Conservation (phyloP, 1,140 invertebrate species). For the Diprion similis region DNA sequence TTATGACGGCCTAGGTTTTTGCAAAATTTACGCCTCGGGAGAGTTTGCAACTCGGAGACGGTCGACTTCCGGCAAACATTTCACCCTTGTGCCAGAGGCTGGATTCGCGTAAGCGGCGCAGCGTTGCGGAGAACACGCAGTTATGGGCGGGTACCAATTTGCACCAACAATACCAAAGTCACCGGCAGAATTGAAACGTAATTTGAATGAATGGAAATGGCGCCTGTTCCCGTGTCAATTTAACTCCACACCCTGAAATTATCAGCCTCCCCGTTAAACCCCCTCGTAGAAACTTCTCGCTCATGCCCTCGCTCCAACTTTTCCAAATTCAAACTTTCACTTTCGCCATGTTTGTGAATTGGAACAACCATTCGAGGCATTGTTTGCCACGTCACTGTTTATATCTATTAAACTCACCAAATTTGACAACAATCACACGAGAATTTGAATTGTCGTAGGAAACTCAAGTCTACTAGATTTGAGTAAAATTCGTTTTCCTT, state of each 20-base stretch:
- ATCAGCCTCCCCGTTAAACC: constrained; percentile 35
- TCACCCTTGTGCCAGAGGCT: neutral
- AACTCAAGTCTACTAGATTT: too few species aligned
- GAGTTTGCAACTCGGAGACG: neutral
- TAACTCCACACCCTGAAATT: constrained; percentile 55
- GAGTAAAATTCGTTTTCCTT: too few species aligned
- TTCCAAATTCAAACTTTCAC: too few species aligned
- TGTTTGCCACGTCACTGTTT: too few species aligned
- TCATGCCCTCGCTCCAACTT: too few species aligned
- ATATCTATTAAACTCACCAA: too few species aligned
- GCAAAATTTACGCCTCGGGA: neutral
- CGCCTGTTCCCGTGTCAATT: constrained; percentile 53
- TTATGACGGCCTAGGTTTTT: neutral
- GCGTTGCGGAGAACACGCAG: constrained; percentile 29
- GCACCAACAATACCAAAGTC: constrained; percentile 61
- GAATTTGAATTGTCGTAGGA: too few species aligned
- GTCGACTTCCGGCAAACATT: neutral
- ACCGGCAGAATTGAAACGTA: constrained; percentile 60
- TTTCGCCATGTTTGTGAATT: too few species aligned
- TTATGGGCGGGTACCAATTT: constrained; percentile 60
- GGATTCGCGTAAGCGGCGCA: neutral
- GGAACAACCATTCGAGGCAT: too few species aligned
- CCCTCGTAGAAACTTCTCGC: neutral
- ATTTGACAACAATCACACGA: too few species aligned
- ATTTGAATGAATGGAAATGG: constrained; percentile 59